Conservation (phyloP, 1,140 invertebrate species). For the Drosophila obscura region DNA sequence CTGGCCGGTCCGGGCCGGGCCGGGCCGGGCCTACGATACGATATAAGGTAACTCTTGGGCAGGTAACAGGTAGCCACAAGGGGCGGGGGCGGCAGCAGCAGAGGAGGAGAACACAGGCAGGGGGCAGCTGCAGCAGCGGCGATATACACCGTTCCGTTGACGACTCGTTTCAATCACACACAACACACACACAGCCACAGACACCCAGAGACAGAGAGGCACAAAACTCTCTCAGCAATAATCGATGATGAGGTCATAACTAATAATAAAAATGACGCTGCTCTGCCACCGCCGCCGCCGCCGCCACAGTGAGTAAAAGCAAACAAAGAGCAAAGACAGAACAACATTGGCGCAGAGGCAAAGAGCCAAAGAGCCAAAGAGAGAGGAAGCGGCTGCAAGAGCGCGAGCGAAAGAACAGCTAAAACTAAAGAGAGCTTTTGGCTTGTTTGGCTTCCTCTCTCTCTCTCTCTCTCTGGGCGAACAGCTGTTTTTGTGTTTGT, state of each 20-base stretch:
- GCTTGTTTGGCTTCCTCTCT: not conserved
- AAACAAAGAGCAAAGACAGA: slow-evolving; percentile 48
- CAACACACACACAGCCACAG: slow-evolving; percentile 21
- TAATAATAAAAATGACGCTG: slow-evolving; percentile 84
- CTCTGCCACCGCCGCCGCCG: slow-evolving; percentile 6
- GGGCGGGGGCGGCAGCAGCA: slow-evolving; percentile 25
- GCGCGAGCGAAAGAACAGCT: slow-evolving; percentile 4
- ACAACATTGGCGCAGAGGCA: slow-evolving; percentile 1
- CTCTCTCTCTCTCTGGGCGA: slow-evolving; percentile 2
- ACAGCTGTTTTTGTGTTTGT: slow-evolving; percentile 70
- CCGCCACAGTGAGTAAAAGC: slow-evolving; percentile 35
- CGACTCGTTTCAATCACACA: slow-evolving; percentile 76
- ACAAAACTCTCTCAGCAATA: slow-evolving; percentile 66
- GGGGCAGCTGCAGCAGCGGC: slow-evolving; percentile 27
- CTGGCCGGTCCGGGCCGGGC: slow-evolving; percentile 8
- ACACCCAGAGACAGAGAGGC: slow-evolving; percentile 5
- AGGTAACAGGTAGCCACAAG: slow-evolving; percentile 40
- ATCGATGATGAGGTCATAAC: slow-evolving; percentile 84
- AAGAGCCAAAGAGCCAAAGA: slow-evolving; percentile 9
- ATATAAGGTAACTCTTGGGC: slow-evolving; percentile 18
- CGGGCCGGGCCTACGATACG: slow-evolving; percentile 6
- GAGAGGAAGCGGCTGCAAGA: not conserved
- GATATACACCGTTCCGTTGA: slow-evolving; percentile 40
- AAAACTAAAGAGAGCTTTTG: too few relatives aligned
- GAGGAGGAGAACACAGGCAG: slow-evolving; percentile 3